Base-by-base conservation (phyloP, 2,797 vertebrate genomes). In the Acanthopagrus latus region DNA sequence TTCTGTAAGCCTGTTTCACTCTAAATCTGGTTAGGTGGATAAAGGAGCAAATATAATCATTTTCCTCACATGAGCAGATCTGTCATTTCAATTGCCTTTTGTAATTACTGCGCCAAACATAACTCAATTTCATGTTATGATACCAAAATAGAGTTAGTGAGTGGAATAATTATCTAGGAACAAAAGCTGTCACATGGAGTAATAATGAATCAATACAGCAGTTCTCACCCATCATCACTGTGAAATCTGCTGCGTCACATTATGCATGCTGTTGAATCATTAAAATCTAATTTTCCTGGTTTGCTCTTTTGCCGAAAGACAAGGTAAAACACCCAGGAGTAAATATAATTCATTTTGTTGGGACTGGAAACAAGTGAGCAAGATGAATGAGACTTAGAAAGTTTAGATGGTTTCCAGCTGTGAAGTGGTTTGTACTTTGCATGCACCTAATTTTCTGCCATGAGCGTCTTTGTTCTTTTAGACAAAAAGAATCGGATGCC, bases 281-380 rank as follows among this genome's bases (percentile, higher is more conserved):
- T 84, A 64, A 89, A 86, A 84, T 60, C 33, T 23, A 44, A 78
- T 86, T 80, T 78, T 56, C 57, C 56, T 63, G 69, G 14, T 83
- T 71, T 84, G 60, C 57, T 83, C 43, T 33, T 44, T 21, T 16
- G 57, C 43, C 64, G 52, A 63, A 66, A 76, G 57, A 50, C 50
- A 41, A 71, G 72, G 66, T 62, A 71, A 76, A 54, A 59, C 71
- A 48, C 71, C 13, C 66, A 29, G 63, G 78, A 70, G 78, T 74
- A 81, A 81, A 83, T 60, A 69, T n/a, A n/a, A 66, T 43, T 64
- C 29, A 55, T 63, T 48, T 44, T 64, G 65, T 21, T 43, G n/a
- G 21, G 20, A 47, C n/a, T 29, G 56, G 3, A 67, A 80, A 64
- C 38, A 18, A 43, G 6, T 76, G 72, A 74, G 59, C 27, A 25